Evolutionary conservation across 2,113 vertebrate genomes (phyloP), one percentile per base, ranked within the genome.

Genomic region (Oplegnathus fasciatus): DNA sequence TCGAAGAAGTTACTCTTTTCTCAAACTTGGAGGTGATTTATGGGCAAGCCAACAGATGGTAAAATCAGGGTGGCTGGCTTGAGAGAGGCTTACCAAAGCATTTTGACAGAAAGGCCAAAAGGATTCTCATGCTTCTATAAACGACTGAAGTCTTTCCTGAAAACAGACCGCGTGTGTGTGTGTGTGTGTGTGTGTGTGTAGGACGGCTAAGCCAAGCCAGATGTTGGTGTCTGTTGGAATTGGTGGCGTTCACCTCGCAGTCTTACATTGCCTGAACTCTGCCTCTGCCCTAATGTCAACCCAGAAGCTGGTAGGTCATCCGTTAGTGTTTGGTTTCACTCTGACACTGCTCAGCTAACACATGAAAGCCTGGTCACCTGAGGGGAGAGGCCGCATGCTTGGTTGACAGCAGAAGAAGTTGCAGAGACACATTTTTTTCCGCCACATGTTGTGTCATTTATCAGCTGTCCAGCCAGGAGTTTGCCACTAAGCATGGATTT

Each of bases 161-260:
- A 86, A 85, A 67, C 65, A 81, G 44, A 40, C 32, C 0, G n/a
- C 32, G 75, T 52, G 58, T 61, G 30, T 78, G 30, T 57, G 46
- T 84, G 75, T 52, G 58, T 61, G 30, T 78, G 30, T 57, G 46
- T 84, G 52, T 68, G 34, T 84, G 52, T 65, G 74, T 42, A 68
- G 44, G 61, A 37, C 30, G 11, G 67, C 40, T 86, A 94, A 93
- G 78, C 75, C 58, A 10, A 93, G 88, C 89, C 94, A 95, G 91
- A 94, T 95, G 94, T 92, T 42, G 46, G 54, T 66, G 54, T 71
- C 65, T 65, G 86, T 40, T 60, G 37, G 75, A 78, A n/a, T 54
- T n/a, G 79, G 75, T 84, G 72, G 78, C 75, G 24, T 84, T 91
- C 79, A 84, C 80, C 88, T 84, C 65, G 1, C 54, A 30, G 75